A percentile compares a stretch with the other conserved stretches of the same genome.
Evolutionary conservation across 2,888 invertebrate species (phyloP).

Genomic region (Sthenelais limicola): DNA sequence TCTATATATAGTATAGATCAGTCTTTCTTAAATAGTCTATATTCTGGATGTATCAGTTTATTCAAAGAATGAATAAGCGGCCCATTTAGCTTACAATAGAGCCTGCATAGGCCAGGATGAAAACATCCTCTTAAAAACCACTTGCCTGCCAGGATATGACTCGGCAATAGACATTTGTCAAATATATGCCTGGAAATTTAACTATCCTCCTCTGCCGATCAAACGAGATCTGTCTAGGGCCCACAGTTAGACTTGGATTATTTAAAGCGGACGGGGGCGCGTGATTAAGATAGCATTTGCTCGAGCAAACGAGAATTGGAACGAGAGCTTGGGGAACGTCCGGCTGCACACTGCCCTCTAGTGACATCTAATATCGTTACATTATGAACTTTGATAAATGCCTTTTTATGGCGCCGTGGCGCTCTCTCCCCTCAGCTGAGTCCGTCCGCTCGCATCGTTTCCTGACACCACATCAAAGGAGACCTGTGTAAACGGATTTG

Average conservation of each 20-base stretch:
- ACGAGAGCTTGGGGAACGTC: slow-evolving; percentile 30
- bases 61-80: too few species aligned
- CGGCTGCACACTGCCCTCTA: background rate
- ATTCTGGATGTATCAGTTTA: too few species aligned
- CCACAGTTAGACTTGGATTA: slow-evolving; percentile 7
- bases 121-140: too few species aligned
- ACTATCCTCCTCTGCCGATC: too few species aligned
- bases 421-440: slow-evolving; percentile 1
- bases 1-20: too few species aligned
- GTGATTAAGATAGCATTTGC: slow-evolving; percentile 38
- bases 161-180: too few species aligned
- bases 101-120: too few species aligned
- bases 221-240: too few species aligned
- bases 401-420: slow-evolving; percentile 14
- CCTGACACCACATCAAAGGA: slow-evolving; percentile 31
- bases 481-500: slow-evolving; percentile 18
- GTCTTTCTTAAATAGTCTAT: too few species aligned
- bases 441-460: slow-evolving; percentile 19
- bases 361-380: slow-evolving; percentile 21
- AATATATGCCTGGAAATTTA: too few species aligned
- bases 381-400: slow-evolving; percentile 39
- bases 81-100: too few species aligned
- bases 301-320: slow-evolving; percentile 33
- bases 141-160: too few species aligned
- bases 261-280: slow-evolving; percentile 31